These are phyloP conservation scores for Microplitis demolitor DNA, from an alignment of 1,140 invertebrate species.

Conservation along the genomic window DNA sequence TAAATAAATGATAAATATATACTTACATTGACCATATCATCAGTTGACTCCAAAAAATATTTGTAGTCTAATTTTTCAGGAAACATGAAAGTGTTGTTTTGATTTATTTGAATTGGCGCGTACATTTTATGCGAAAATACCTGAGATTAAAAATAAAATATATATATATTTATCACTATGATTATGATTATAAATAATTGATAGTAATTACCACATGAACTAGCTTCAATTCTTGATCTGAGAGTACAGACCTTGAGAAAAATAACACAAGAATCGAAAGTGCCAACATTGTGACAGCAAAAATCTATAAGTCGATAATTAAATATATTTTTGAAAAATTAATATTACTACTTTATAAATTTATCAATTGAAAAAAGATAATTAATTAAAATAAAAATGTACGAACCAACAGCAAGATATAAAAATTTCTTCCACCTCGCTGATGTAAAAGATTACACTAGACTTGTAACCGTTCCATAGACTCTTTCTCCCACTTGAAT, in stretches of 20 bases:
- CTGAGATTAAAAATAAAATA: conserved; percentile 29
- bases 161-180: not conserved
- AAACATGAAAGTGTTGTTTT: conserved; percentile 18
- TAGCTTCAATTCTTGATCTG: conserved; percentile 28
- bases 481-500: too few species aligned
- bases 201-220: conserved; percentile 36
- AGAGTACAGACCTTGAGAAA: not conserved
- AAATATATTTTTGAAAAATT: too few species aligned
- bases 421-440: too few species aligned
- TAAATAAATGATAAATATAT: not conserved
- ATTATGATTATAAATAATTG: too few species aligned
- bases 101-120: conserved; percentile 31
- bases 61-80: conserved; percentile 39
- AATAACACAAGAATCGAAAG: not conserved
- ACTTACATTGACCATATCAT: conserved; percentile 43
- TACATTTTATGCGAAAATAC: conserved; percentile 42
- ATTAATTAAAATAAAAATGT: too few species aligned
- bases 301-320: too few species aligned
- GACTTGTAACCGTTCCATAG: too few species aligned
- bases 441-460: too few species aligned
- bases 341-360: too few species aligned
- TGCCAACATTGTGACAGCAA: not conserved
- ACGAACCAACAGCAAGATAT: too few species aligned
- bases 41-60: conserved; percentile 36
- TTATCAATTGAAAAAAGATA: too few species aligned